Conservation (phyloP, 2,797 vertebrate genomes). For the Molossus molossus region DNA sequence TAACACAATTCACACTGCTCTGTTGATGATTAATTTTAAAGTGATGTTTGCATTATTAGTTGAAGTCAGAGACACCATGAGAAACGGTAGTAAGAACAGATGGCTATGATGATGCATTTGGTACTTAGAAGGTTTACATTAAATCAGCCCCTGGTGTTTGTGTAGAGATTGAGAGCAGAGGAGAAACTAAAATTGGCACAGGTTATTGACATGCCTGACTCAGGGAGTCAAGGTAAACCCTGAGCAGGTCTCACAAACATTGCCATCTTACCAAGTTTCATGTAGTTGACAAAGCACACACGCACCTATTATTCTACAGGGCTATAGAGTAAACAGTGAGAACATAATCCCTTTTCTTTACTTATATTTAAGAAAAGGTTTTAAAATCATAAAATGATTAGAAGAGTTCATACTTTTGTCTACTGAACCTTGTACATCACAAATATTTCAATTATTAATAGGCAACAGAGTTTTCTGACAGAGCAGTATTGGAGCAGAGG, state of each 20-base stretch:
- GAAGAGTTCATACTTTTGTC: constrained; percentile 8
- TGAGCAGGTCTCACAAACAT: constrained; percentile 21
- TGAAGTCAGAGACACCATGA: constrained; percentile 82
- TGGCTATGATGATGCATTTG: constrained; percentile 69
- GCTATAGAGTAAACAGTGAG: background rate
- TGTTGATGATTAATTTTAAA: constrained; percentile 84
- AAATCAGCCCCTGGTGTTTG: constrained; percentile 62
- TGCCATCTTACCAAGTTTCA: constrained; percentile 33
- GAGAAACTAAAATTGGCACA: constrained; percentile 69
- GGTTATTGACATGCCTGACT: constrained; percentile 59
- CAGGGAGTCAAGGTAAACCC: constrained; percentile 32
- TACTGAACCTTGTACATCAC: background rate
- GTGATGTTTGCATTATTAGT: constrained; percentile 82
- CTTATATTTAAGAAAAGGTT: constrained; percentile 22
- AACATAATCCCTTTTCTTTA: constrained; percentile 4
- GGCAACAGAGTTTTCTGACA: constrained; percentile 3
- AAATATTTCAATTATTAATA: background rate
- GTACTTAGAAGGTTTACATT: constrained; percentile 80
- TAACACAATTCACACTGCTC: constrained; percentile 82
- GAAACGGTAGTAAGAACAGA: constrained; percentile 80
- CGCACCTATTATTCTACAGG: background rate
- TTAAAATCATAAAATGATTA: constrained; percentile 35
- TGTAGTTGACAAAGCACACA: background rate
- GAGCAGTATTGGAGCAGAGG: background rate
- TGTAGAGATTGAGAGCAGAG: constrained; percentile 47